These are phyloP conservation scores for Smutsia temminckii DNA, from an alignment of 2,797 vertebrate species.

Conservation along the genomic window DNA sequence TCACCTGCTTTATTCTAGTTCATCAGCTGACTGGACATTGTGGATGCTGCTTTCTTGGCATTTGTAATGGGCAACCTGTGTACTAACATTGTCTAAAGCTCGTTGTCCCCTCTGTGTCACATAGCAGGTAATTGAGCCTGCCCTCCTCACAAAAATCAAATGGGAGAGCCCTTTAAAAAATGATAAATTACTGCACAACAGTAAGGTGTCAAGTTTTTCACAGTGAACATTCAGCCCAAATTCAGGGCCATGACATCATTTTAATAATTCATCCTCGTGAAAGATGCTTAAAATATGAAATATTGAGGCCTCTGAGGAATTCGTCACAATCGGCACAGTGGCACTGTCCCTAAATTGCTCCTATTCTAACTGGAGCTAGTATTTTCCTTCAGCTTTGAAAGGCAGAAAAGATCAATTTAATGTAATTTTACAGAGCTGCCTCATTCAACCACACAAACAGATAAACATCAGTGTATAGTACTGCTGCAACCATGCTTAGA, in stretches of 20 bases:
- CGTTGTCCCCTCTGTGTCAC: background rate
- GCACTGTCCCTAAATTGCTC: background rate
- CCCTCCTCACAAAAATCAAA: background rate
- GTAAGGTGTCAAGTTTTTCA: background rate
- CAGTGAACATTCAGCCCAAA: background rate
- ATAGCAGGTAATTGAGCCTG: background rate
- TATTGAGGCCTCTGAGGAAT: background rate
- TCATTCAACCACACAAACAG: background rate
- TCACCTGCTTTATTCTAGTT: background rate
- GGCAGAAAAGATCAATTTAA: constrained; percentile 14
- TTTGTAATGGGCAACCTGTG: background rate
- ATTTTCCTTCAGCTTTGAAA: constrained; percentile 41
- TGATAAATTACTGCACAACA: background rate
- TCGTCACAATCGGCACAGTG: background rate
- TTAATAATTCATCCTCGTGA: background rate
- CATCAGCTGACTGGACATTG: background rate
- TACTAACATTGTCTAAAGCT: background rate
- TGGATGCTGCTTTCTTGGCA: background rate
- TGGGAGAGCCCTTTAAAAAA: background rate
- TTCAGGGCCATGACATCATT: background rate
- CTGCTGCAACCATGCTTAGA: background rate
- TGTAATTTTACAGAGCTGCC: background rate
- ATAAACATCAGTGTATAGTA: background rate
- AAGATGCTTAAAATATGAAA: background rate
- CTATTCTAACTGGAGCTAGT: background rate